Evolutionary conservation across 2,113 vertebrate genomes (phyloP).

Genomic region (Gadus chalcogrammus): DNA sequence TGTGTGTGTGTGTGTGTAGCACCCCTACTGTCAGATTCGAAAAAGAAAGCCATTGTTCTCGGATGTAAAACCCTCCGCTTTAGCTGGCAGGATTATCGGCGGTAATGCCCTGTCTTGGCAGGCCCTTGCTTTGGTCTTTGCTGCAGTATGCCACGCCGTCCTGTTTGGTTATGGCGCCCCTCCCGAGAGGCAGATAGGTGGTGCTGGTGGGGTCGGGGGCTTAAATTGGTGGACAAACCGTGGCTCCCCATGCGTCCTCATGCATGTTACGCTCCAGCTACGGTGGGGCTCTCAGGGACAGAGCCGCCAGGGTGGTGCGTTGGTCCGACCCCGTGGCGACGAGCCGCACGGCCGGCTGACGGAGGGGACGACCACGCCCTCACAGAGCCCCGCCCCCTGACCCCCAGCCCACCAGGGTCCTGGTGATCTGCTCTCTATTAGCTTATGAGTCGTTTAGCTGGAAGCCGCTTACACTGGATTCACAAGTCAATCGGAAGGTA

Average conservation of each 20-base stretch:
- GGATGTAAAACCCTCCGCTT: conserved; percentile 46
- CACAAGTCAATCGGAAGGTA: background rate
- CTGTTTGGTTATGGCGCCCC: background rate
- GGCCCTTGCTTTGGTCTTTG: conserved; percentile 21
- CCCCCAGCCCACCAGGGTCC: background rate
- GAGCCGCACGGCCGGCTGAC: too few species aligned
- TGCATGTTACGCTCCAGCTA: background rate
- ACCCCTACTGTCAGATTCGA: conserved; percentile 23
- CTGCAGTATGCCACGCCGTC: background rate
- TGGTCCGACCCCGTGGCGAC: too few species aligned
- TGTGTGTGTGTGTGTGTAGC: background rate
- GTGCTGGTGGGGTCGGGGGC: background rate
- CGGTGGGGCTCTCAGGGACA: background rate
- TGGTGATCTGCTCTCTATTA: background rate
- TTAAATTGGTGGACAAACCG: background rate
- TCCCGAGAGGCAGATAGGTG: background rate
- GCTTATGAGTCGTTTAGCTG: background rate
- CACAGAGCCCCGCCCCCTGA: too few species aligned
- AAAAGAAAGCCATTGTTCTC: conserved; percentile 52
- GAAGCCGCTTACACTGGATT: background rate
- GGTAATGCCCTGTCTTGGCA: conserved; percentile 52
- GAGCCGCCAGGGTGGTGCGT: too few species aligned
- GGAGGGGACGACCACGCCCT: too few species aligned
- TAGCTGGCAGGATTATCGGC: conserved; percentile 51
- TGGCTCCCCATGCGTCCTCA: background rate